These are phyloP conservation scores for Diadema setosum DNA, from an alignment of 35 echinoderm and acorn worm genomes.

Conservation along the genomic window DNA sequence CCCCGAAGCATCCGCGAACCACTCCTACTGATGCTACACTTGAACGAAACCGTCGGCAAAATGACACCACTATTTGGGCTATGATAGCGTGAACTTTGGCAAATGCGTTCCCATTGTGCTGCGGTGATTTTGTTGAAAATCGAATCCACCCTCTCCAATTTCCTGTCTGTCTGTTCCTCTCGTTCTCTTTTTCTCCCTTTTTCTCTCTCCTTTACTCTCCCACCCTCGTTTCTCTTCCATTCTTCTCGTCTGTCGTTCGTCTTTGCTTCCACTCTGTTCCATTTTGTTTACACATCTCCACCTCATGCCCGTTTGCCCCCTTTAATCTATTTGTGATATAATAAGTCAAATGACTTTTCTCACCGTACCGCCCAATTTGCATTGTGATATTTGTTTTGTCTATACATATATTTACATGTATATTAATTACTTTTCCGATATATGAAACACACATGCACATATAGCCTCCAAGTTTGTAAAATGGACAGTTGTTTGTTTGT, in stretches of 20 bases:
- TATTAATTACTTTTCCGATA: too few relatives aligned
- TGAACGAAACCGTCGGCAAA: background rate
- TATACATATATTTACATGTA: too few relatives aligned
- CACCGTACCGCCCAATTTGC: too few relatives aligned
- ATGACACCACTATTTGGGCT: background rate
- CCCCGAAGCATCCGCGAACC: background rate
- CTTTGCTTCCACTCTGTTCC: background rate
- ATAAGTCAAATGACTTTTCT: too few relatives aligned
- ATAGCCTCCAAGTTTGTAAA: too few relatives aligned
- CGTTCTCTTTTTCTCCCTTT: too few relatives aligned
- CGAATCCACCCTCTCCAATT: background rate
- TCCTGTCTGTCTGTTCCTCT: too few relatives aligned
- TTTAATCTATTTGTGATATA: too few relatives aligned
- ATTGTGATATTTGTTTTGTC: too few relatives aligned
- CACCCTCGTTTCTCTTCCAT: background rate
- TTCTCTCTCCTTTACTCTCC: background rate
- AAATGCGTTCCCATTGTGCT: constrained; percentile 5
- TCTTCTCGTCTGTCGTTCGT: background rate
- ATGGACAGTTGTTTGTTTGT: too few relatives aligned
- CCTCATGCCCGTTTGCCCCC: background rate
- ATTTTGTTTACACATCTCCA: too few relatives aligned
- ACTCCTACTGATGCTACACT: background rate
- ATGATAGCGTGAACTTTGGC: background rate
- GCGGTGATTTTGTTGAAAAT: background rate
- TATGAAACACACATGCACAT: too few relatives aligned